Conservation (phyloP, 2,797 vertebrate species). For the Diplodus puntazzo region DNA sequence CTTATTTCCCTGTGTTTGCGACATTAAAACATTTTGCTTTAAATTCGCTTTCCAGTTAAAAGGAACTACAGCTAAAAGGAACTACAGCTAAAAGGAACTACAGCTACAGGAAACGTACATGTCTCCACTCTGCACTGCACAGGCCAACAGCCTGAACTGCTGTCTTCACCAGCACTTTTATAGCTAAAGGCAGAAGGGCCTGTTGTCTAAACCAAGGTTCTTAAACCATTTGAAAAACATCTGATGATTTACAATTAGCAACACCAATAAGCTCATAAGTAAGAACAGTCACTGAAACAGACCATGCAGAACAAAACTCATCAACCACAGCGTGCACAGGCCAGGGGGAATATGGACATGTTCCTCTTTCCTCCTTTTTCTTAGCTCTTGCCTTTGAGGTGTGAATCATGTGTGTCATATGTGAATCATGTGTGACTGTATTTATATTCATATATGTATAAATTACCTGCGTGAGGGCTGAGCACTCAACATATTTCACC, state of each 20-base stretch:
- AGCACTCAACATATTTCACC: conserved; percentile 90
- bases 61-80: background rate
- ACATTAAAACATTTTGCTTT: too few relatives aligned
- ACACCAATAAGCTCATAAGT: background rate
- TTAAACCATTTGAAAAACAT: background rate
- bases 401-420: background rate
- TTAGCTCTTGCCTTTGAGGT: conserved; percentile 42
- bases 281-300: background rate
- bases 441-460: background rate
- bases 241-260: background rate
- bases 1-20: too few relatives aligned
- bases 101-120: background rate
- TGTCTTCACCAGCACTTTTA: background rate
- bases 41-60: too few relatives aligned
- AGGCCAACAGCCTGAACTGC: background rate
- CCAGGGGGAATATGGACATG: conserved; percentile 31
- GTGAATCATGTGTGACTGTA: background rate
- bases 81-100: background rate
- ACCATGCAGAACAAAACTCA: conserved; percentile 34
- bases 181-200: background rate
- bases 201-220: background rate
- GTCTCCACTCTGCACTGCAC: background rate
- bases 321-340: conserved; percentile 49
- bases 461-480: conserved; percentile 87
- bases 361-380: conserved; percentile 74